Conservation (phyloP, 2,113 vertebrate genomes). For the Coturnix japonica region DNA sequence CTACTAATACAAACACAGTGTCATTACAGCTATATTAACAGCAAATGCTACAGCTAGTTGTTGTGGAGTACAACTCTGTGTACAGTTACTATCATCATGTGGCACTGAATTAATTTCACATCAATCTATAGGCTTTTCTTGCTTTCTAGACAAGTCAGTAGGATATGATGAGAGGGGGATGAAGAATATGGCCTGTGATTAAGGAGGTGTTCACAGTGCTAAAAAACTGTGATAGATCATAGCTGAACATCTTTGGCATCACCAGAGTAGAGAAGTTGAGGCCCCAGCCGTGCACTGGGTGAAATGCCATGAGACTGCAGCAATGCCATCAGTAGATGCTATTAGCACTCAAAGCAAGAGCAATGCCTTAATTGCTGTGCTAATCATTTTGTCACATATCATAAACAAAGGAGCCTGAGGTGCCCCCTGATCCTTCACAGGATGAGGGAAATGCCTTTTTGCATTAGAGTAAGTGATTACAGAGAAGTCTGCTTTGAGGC, state of each 20-base stretch:
- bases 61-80: not conserved
- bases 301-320: not conserved
- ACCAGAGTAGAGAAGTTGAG: accelerated
- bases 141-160: not conserved
- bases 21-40: not conserved
- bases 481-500: not conserved
- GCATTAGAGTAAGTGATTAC: not conserved
- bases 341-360: not conserved
- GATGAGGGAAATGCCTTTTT: not conserved
- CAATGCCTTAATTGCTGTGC: not conserved
- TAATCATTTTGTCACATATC: not conserved
- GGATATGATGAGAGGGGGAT: not conserved
- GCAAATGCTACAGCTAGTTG: not conserved
- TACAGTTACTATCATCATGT: not conserved
- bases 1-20: not conserved
- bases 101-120: not conserved
- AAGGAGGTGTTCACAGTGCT: not conserved
- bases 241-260: not conserved
- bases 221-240: not conserved
- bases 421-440: not conserved
- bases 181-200: not conserved
- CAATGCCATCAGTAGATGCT: not conserved
- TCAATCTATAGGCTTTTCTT: constrained; percentile 2
- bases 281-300: not conserved
- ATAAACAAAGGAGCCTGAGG: not conserved